phyloP scores from a whole-genome alignment of 2,113 vertebrate genomes.

The Reinhardtius hippoglossoides region DNA sequence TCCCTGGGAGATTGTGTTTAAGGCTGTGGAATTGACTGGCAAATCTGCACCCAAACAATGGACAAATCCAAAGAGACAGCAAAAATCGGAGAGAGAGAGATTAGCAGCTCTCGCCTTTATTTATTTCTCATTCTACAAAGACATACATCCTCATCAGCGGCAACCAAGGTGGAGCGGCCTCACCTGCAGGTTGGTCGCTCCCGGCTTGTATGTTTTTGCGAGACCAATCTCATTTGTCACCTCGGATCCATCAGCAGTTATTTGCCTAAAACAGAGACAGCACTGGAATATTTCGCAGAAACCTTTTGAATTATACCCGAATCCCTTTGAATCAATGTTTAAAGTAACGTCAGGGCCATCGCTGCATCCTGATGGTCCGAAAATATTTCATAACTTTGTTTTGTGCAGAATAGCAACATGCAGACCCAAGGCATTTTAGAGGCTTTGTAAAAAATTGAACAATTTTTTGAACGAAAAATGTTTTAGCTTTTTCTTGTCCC shows the following conservation, averaged over 20 bases:
- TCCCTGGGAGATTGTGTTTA: conserved; percentile 73
- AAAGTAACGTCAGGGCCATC: not conserved
- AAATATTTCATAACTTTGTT: not conserved
- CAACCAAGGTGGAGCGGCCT: conserved; percentile 30
- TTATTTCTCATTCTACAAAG: conserved; percentile 42
- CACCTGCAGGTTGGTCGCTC: conserved; percentile 38
- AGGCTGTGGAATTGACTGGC: conserved; percentile 73
- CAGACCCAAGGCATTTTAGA: conserved; percentile 13
- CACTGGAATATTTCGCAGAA: conserved; percentile 28
- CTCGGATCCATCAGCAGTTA: conserved; percentile 49
- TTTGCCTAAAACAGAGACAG: conserved; percentile 37
- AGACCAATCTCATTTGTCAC: conserved; percentile 52
- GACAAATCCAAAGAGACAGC: conserved; percentile 73
- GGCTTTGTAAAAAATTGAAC: conserved; percentile 8
- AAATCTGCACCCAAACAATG: conserved; percentile 60
- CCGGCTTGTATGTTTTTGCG: conserved; percentile 7
- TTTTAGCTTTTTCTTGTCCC: conserved; percentile 38
- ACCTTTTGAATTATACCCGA: not conserved
- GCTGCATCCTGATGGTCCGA: conserved; percentile 3
- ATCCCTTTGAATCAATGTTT: conserved; percentile 18
- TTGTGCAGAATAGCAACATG: conserved; percentile 2
- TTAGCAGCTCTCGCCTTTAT: conserved; percentile 56
- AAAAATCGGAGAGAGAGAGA: conserved; percentile 62
- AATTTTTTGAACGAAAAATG: conserved; percentile 13
- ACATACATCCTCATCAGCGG: conserved; percentile 62